Conservation (phyloP, 2,888 invertebrate genomes). For the Catonia carolina region DNA sequence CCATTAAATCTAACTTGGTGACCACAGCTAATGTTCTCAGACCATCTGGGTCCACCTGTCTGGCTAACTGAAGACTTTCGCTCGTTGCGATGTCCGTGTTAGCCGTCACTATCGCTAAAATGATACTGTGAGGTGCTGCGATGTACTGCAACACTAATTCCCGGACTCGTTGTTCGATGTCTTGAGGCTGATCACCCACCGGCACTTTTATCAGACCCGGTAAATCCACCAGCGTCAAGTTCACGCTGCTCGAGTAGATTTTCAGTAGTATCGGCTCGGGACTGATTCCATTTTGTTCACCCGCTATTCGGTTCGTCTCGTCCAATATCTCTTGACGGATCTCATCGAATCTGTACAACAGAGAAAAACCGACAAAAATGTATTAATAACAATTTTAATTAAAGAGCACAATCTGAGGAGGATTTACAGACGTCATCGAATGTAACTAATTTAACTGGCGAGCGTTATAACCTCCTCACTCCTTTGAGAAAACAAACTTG, state of each 20-base stretch:
- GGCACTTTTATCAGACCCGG: constrained; percentile 58
- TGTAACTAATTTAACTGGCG: too few relatives aligned
- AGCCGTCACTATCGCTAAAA: constrained; percentile 55
- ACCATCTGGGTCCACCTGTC: constrained; percentile 53
- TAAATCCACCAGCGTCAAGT: constrained; percentile 54
- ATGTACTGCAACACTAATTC: constrained; percentile 50
- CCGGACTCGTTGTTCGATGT: constrained; percentile 53
- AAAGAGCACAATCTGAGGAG: too few relatives aligned
- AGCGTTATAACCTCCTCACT: too few relatives aligned
- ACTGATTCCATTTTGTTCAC: constrained; percentile 51
- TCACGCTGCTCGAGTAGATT: constrained; percentile 52
- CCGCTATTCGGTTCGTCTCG: constrained; percentile 54
- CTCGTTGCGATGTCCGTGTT: constrained; percentile 59
- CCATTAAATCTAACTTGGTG: constrained; percentile 60
- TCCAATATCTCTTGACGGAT: constrained; percentile 52
- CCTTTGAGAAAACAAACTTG: too few relatives aligned
- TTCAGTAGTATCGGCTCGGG: constrained; percentile 53
- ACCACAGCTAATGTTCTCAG: constrained; percentile 55
- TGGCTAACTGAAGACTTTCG: constrained; percentile 54
- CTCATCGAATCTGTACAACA: constrained; percentile 38
- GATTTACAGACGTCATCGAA: too few relatives aligned
- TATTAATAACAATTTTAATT: too few relatives aligned
- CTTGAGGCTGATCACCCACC: constrained; percentile 56
- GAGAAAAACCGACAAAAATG: too few relatives aligned
- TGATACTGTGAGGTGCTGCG: constrained; percentile 54